Percentiles rank a stretch among this genome's conserved stretches.
Conservation (phyloP, 2,113 vertebrate species). For the Ptyas mucosa region DNA sequence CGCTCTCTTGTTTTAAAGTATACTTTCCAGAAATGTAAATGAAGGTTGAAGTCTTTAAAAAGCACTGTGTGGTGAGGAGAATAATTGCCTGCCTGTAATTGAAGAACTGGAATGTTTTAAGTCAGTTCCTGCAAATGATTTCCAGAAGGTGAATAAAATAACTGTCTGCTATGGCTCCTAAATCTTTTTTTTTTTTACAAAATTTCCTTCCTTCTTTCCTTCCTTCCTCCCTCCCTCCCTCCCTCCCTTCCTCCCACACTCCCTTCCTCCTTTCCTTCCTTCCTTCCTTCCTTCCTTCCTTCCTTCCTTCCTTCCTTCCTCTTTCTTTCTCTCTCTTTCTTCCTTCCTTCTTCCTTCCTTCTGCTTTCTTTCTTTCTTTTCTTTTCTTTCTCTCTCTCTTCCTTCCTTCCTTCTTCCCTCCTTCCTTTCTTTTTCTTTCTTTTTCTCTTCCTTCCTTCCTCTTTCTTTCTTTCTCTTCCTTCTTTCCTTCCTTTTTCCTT, state of each 20-base stretch:
- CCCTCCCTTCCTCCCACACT: background rate
- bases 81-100: background rate
- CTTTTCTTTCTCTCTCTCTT: accelerated
- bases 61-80: background rate
- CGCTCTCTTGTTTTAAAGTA: background rate
- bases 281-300: background rate
- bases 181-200: background rate
- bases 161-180: background rate
- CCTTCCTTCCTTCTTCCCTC: no score
- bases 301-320: background rate
- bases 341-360: background rate
- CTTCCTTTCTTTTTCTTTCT: no score
- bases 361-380: no score
- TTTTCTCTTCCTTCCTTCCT: background rate
- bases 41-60: background rate
- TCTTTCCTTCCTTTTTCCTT: accelerated
- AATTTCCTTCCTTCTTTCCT: background rate
- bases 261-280: background rate
- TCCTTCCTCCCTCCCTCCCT: background rate
- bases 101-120: background rate
- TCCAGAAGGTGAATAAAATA: background rate
- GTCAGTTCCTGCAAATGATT: background rate
- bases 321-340: background rate
- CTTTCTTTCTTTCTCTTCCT: no score
- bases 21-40: background rate